Conservation (phyloP, 2,113 vertebrate species). For the Leptobrachium leishanense region DNA sequence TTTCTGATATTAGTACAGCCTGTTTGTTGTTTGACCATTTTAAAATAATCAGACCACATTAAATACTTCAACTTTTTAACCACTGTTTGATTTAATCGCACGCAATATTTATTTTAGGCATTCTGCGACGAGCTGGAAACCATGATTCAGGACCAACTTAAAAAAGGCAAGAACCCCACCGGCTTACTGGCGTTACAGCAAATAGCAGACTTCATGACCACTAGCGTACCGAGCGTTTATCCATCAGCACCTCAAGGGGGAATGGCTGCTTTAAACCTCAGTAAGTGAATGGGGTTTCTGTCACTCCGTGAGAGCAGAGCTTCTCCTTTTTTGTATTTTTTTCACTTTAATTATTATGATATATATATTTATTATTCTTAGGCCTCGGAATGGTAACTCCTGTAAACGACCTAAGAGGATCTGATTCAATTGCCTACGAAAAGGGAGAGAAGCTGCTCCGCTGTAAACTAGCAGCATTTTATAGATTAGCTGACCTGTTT, state of each 20-base stretch:
- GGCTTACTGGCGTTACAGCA: slow-evolving; percentile 94
- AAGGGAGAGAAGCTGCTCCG: slow-evolving; percentile 94
- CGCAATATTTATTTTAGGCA: slow-evolving; percentile 66
- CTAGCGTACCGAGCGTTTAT: slow-evolving; percentile 88
- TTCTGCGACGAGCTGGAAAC: slow-evolving; percentile 97
- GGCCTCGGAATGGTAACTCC: slow-evolving; percentile 98
- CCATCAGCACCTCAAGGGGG: slow-evolving; percentile 92
- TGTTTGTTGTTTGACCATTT: no score
- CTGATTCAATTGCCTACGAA: slow-evolving; percentile 94
- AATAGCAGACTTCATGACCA: slow-evolving; percentile 97
- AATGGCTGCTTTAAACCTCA: slow-evolving; percentile 96
- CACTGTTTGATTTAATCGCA: not conserved
- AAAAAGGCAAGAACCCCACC: slow-evolving; percentile 95
- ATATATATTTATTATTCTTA: slow-evolving; percentile 53
- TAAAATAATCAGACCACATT: no score
- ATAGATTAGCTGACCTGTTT: slow-evolving; percentile 91
- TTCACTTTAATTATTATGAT: not conserved
- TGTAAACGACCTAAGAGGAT: slow-evolving; percentile 94
- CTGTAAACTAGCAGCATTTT: slow-evolving; percentile 93
- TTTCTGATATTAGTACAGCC: no score
- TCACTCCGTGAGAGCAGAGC: no score
- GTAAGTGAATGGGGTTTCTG: slow-evolving; percentile 70
- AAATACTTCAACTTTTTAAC: no score
- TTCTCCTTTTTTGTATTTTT: not conserved
- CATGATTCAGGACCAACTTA: slow-evolving; percentile 97